Conservation (phyloP, 2,888 invertebrate genomes). For the Eueremaeus valkanovi region DNA sequence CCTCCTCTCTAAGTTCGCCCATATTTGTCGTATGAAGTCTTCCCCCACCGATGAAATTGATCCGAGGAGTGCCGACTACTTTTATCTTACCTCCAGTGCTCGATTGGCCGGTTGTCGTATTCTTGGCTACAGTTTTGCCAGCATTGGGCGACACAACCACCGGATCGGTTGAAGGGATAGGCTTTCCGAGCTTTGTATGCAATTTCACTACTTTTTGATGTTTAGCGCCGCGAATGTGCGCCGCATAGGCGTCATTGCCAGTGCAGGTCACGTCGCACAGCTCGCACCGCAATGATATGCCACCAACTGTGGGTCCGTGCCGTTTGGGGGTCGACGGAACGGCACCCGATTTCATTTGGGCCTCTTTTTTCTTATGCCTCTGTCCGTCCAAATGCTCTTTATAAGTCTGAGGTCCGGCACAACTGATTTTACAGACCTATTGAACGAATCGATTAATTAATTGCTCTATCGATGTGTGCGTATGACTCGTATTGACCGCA, state of each 20-base stretch:
- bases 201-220: conserved; percentile 96
- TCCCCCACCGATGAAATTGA: conserved; percentile 68
- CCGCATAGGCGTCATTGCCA: conserved; percentile 96
- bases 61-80: conserved; percentile 66
- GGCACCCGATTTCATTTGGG: conserved; percentile 55
- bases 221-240: conserved; percentile 94
- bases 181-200: conserved; percentile 94
- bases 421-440: conserved; percentile 90
- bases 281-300: conserved; percentile 80
- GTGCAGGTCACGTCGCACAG: conserved; percentile 98
- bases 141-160: conserved; percentile 60
- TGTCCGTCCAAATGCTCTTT: conserved; percentile 96
- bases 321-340: conserved; percentile 46
- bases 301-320: conserved; percentile 51
- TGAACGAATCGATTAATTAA: not conserved
- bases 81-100: conserved; percentile 55
- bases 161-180: conserved; percentile 92
- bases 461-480: not conserved
- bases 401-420: conserved; percentile 89
- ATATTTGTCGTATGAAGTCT: conserved; percentile 29
- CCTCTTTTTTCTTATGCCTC: conserved; percentile 98
- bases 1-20: not conserved
- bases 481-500: too few species aligned
- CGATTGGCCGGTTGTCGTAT: conserved; percentile 49
- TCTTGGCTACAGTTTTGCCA: conserved; percentile 53